Conservation (phyloP, 2,888 invertebrate species). For the Synanthedon vespiformis region DNA sequence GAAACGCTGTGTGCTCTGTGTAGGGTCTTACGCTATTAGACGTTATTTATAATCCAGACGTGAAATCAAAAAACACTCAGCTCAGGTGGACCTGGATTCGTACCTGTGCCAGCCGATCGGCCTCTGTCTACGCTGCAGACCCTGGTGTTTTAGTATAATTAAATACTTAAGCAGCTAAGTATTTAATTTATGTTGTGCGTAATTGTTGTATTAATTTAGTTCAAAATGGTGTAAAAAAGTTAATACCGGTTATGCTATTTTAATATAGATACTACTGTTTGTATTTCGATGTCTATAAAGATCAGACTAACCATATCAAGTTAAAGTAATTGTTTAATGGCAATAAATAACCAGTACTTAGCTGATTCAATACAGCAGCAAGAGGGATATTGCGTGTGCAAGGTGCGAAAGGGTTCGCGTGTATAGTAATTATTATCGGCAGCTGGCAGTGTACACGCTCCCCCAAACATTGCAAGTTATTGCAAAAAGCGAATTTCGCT, state of each 20-base stretch:
- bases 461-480: constrained; percentile 51
- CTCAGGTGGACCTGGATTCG: too few relatives aligned
- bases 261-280: background rate
- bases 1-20: too few relatives aligned
- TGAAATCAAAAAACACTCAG: too few relatives aligned
- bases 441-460: constrained; percentile 51
- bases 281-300: background rate
- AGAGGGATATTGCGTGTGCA: constrained; percentile 28
- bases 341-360: constrained; percentile 19
- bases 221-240: too few relatives aligned
- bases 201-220: too few relatives aligned
- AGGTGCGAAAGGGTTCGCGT: constrained; percentile 66
- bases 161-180: too few relatives aligned
- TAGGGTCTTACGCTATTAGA: too few relatives aligned
- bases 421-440: constrained; percentile 56
- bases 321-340: constrained; percentile 2
- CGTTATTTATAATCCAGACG: too few relatives aligned
- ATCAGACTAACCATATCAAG: background rate
- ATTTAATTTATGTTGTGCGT: too few relatives aligned
- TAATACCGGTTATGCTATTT: background rate
- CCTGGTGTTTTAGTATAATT: too few relatives aligned
- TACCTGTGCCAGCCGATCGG: too few relatives aligned
- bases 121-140: too few relatives aligned
- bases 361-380: constrained; percentile 19
- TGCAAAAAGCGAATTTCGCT: constrained; percentile 43